Evolutionary conservation across 1,140 invertebrate genomes (phyloP), one percentile per base, ranked within the genome.

Genomic region (Coenobita brevimanus): DNA sequence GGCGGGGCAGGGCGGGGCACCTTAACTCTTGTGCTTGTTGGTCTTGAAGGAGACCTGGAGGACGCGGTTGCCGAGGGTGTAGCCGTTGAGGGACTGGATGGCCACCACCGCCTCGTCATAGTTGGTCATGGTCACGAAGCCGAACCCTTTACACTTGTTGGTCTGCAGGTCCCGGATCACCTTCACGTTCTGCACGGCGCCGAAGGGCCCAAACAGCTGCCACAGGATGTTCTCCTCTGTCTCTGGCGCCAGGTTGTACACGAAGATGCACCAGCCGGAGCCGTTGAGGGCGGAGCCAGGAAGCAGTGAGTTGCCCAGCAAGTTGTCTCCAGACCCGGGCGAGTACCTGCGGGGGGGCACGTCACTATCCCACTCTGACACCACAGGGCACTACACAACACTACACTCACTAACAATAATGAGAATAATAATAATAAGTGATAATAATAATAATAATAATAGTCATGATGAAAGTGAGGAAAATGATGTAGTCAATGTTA

Each of bases 41-140:
- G 97, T 98, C 95, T 98, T 98, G 95, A 99, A 99, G 93, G 97
- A 99, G 92, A 99, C 98, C 95, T 99, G 98, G 91, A 99, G 95
- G 89, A 99, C 97, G 81, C 98, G 95, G 94, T 99, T 99, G 91
- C 98, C 98, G 90, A 99, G 95, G 89, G 97, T 98, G 94, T 99
- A 99, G 78, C 98, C 98, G 93, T 99, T 99, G 85, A 99, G 95
- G 89, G 97, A 98, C 93, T 98, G 97, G 91, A 99, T 99, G 80
- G 99, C 98, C 88, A 98, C 96, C 36, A 99, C 95, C 17, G 98
- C 98, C 92, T 99, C 98, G 93, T 99, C 98, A 94, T 99, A 99
- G 93, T 99, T 99, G 91, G 98, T 99, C 99, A 99, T 99, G 81
- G 98, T 99, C 86, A 99, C 98, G 93, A 99, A 99, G n/a, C 98